Evolutionary conservation across 1,140 invertebrate genomes (phyloP), one percentile per base, ranked within the genome.

Genomic region (Panagrolaimus sp.): DNA sequence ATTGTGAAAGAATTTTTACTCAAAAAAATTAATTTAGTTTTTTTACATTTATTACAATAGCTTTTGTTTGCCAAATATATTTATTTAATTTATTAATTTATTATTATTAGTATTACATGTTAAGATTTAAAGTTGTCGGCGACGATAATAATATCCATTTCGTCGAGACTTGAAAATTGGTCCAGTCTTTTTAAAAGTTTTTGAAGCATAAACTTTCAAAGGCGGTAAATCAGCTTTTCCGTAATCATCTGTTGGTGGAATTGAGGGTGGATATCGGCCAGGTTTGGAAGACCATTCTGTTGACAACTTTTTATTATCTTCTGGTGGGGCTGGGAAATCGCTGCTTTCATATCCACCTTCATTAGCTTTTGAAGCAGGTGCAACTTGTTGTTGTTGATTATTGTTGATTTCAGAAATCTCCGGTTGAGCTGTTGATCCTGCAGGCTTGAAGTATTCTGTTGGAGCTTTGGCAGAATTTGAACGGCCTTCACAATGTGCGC

Each of bases 391-490:
- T 13, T 57, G 1, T 13, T 57, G 51, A 27, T 25, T 27, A 25
- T 51, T 25, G 9, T 57, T 27, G 9, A 57, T 9, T 13, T 57
- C 51, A 11, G 27, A 5, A 16, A 57, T 25, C 13, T 57, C 51
- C 4, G 51, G 51, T 20, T 57, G 27, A 25, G 27, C 51, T 1
- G 51, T 57, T 25, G 51, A 25, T 1, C 51, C 51, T 11, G 51
- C 51, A 11, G 51, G 51, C n/a, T 57, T 57, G 51, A 57, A 57
- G 51, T 57, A 57, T 20, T 57, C 51, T 27, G 20, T 57, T n/a
- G 51, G 20, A 9, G 27, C 51, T 57, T 20, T 27, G 14, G 51
- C 20, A 27, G n/a, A n/a, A n/a, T 20, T 27, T 9, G 20, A 11
- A 2, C 27, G 20, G 4, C 14, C 27, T 20, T 20, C 27, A 27